Evolutionary conservation across 1,140 invertebrate genomes (phyloP).

Genomic region (Drosophila cardini): DNA sequence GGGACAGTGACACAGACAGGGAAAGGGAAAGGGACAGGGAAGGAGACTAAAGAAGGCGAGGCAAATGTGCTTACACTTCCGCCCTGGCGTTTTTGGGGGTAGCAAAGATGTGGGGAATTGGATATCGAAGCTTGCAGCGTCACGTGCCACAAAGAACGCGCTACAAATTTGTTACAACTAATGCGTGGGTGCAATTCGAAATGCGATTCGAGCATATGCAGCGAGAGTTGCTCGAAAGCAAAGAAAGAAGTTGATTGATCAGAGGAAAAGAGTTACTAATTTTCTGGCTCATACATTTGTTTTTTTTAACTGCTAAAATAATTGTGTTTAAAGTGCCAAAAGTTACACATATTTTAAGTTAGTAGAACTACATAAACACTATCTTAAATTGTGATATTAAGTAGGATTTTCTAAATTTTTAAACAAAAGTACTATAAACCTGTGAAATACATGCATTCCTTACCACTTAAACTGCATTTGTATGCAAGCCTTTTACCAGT

Average conservation of each 20-base stretch:
- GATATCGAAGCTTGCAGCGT: constrained; percentile 45
- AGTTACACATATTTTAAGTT: not conserved
- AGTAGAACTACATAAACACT: too few relatives aligned
- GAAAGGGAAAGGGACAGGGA: too few relatives aligned
- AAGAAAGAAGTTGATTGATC: not conserved
- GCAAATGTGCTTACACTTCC: constrained; percentile 77
- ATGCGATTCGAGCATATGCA: constrained; percentile 57
- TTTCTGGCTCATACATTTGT: not conserved
- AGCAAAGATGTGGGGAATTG: not conserved
- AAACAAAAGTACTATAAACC: too few relatives aligned
- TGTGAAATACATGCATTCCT: too few relatives aligned
- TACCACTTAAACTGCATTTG: too few relatives aligned
- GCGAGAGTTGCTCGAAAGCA: constrained; percentile 30
- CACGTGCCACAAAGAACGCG: constrained; percentile 75
- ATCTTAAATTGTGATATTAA: too few relatives aligned
- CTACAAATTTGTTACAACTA: constrained; percentile 83
- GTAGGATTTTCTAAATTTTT: too few relatives aligned
- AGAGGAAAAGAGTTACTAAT: not conserved
- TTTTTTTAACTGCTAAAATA: not conserved
- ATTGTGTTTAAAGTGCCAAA: too few relatives aligned
- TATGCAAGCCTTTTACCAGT: too few relatives aligned
- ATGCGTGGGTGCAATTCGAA: constrained; percentile 82
- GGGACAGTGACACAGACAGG: not conserved
- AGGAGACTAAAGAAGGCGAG: constrained; percentile 6
- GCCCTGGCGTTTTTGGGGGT: constrained; percentile 54